phyloP scores from a whole-genome alignment of 1,140 invertebrate species.

The Eufriesea mexicana region DNA sequence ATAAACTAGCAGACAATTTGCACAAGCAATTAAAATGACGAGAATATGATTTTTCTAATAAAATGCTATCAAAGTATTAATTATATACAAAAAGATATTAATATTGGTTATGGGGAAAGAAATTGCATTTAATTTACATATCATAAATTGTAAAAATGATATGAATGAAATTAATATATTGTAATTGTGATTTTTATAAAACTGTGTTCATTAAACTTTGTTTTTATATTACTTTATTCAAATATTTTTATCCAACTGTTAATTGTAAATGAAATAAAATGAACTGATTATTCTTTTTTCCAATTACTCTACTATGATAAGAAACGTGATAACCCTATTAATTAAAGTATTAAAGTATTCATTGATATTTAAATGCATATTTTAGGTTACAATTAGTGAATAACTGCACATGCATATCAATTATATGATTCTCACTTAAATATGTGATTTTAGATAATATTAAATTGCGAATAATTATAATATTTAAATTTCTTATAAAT shows the following conservation, averaged over 20 bases:
- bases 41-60: not conserved
- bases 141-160: not conserved
- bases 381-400: not conserved
- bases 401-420: not conserved
- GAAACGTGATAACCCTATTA: not conserved
- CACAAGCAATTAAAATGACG: slow-evolving; percentile 80
- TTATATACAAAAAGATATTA: not conserved
- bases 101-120: slow-evolving; percentile 40
- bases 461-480: too few relatives aligned
- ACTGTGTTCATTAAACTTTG: not conserved
- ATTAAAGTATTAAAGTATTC: not conserved
- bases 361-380: not conserved
- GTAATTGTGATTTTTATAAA: slow-evolving; percentile 3
- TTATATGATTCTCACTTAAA: not conserved
- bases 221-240: not conserved
- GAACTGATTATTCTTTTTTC: not conserved
- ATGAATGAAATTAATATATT: slow-evolving; percentile 23
- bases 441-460: too few relatives aligned
- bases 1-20: slow-evolving; percentile 97
- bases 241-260: not conserved
- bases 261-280: slow-evolving; percentile 1
- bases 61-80: slow-evolving; percentile 56
- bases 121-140: slow-evolving; percentile 18
- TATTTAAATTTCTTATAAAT: too few relatives aligned
- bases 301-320: not conserved